Evolutionary conservation across 2,797 vertebrate species (phyloP), one percentile per base, ranked within the genome.

Genomic region (Pitangus sulphuratus): DNA sequence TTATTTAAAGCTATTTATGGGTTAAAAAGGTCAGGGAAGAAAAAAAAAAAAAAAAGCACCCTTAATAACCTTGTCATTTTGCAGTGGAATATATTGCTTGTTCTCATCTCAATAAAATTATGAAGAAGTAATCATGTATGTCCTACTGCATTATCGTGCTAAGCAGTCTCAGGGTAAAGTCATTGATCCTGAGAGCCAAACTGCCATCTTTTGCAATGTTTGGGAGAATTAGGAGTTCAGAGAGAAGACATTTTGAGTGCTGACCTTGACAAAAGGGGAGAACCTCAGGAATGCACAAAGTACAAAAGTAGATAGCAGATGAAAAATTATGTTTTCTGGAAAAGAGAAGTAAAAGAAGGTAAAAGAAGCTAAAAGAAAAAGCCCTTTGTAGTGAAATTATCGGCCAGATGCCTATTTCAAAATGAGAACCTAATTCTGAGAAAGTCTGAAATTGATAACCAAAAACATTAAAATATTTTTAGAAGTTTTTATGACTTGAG

Each of bases 31-130:
- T 60, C 2, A 42, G 37, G 31, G 61, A 21, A 20, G 16, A 51
- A 10, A n/a, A 57, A 80, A 31, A 44, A 44, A 47, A 60, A 28
- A 7, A 7, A 28, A 51, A 17, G 0, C 20, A 64, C 9, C 5
- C 25, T 17, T 56, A 90, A 66, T 72, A 87, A 75, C 21, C 48
- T 84, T 92, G 33, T 87, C 30, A 78, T 94, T 93, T 95, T 85
- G 15, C 72, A 84, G 35, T 47, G 19, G 37, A 77, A 81, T 86
- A 77, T 80, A 51, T 87, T 96, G 71, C 79, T 53, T 83, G 54
- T 21, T 53, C 81, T 94, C 45, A 68, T 53, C 84, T 95, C 86
- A 86, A 84, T 69, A 85, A 96, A 97, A 93, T 82, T 87, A 88
- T 88, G 72, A 80, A 85, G 40, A 96, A 89, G 54, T 85, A 84